Conservation (phyloP, 2,797 vertebrate genomes). For the Chiroxiphia lanceolata region DNA sequence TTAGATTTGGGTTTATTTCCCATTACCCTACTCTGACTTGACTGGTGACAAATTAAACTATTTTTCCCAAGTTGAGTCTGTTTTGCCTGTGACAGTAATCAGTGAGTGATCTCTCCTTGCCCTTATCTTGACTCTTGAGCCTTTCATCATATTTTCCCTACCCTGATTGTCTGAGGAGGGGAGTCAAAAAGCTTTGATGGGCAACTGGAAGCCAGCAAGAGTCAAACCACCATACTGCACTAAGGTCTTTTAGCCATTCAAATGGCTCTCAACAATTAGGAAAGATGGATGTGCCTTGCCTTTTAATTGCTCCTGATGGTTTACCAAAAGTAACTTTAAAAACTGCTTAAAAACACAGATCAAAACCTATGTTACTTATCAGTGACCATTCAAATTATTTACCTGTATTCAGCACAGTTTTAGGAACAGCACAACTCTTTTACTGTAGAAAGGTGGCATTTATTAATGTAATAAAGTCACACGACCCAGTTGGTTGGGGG, state of each 20-base stretch:
- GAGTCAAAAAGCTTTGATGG: background rate
- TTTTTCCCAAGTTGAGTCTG: background rate
- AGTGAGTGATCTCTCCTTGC: background rate
- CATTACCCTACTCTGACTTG: background rate
- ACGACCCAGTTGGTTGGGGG: no score
- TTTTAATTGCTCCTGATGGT: background rate
- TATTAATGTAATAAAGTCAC: no score
- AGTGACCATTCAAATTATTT: background rate
- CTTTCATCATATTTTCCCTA: background rate
- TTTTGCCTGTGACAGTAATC: background rate
- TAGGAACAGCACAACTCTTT: background rate
- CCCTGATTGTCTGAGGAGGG: background rate
- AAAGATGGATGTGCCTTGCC: background rate
- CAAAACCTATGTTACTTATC: background rate
- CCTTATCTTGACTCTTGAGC: background rate
- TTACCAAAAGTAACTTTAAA: conserved; percentile 8
- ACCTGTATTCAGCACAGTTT: background rate
- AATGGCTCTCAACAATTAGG: background rate
- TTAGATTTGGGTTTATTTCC: background rate
- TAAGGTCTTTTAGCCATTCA: background rate
- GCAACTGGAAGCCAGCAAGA: background rate
- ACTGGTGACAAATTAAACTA: background rate
- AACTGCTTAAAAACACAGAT: background rate
- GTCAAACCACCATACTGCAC: background rate
- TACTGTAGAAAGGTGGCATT: background rate